These are phyloP conservation scores for Trachythela sp. DNA, from an alignment of 64 coral and sea anemone species.

Conservation along the genomic window DNA sequence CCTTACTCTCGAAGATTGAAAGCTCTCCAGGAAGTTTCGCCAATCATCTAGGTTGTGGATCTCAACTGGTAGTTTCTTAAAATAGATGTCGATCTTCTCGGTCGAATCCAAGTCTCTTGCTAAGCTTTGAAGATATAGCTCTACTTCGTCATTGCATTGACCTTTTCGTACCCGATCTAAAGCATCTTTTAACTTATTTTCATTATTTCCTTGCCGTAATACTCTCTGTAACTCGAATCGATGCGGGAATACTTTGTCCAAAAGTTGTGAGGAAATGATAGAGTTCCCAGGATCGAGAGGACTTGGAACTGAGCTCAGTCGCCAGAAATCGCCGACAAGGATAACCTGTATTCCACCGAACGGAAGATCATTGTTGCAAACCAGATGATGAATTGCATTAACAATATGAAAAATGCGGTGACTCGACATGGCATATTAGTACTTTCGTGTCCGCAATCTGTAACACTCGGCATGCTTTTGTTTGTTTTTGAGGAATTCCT, in stretches of 20 bases:
- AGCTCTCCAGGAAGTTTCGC: no score
- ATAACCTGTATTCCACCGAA: not conserved
- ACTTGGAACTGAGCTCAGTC: no score
- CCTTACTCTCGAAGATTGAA: not conserved
- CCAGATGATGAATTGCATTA: not conserved
- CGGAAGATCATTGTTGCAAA: not conserved
- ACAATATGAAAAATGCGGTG: constrained; percentile 9
- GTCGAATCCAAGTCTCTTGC: no score
- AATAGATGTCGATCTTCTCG: no score
- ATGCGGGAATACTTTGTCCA: no score
- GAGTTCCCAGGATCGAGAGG: not conserved
- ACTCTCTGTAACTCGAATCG: no score
- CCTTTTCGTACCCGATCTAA: not conserved
- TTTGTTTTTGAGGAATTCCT: no score
- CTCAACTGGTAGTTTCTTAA: no score
- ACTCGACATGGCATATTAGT: constrained; percentile 36
- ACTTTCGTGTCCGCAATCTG: not conserved
- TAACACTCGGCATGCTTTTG: no score
- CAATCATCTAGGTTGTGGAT: no score
- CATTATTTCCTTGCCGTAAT: not conserved
- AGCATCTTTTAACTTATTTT: not conserved
- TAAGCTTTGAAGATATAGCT: no score
- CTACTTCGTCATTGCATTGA: not conserved
- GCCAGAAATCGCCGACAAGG: constrained; percentile 6
- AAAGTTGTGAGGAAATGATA: no score